Conservation (phyloP, 2,797 vertebrate species). For the Thunnus albacares region DNA sequence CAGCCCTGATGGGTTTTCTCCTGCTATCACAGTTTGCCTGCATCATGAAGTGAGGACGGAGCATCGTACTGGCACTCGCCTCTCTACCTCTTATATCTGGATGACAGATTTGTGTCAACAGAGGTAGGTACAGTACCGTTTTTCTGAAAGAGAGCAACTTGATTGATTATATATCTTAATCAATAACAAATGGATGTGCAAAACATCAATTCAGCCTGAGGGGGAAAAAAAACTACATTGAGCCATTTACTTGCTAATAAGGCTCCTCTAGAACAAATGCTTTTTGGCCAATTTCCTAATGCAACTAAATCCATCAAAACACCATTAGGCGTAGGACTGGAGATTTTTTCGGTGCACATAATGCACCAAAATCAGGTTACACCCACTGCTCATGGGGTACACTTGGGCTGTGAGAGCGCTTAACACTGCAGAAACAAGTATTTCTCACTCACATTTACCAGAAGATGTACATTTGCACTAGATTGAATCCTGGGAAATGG, state of each 20-base stretch:
- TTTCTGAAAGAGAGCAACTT: not conserved
- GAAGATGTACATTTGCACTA: not conserved
- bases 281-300: slow-evolving; percentile 20
- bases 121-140: not conserved
- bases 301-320: slow-evolving; percentile 27
- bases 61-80: not conserved
- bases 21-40: not conserved
- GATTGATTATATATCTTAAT: not conserved
- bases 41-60: not conserved
- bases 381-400: not conserved
- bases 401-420: not conserved
- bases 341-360: not conserved
- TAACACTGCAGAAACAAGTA: not conserved
- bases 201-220: slow-evolving; percentile 3
- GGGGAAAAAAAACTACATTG: slow-evolving; percentile 2
- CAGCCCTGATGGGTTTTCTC: not conserved
- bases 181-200: not conserved
- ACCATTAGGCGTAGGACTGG: slow-evolving; percentile 7
- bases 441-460: not conserved
- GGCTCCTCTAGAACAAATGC: slow-evolving; percentile 9
- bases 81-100: not conserved
- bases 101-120: not conserved
- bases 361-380: slow-evolving; percentile 20
- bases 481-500: not conserved
- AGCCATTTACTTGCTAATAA: slow-evolving; percentile 7